phyloP scores from a whole-genome alignment of 2,113 vertebrate species.

The Eulemur macaco region DNA sequence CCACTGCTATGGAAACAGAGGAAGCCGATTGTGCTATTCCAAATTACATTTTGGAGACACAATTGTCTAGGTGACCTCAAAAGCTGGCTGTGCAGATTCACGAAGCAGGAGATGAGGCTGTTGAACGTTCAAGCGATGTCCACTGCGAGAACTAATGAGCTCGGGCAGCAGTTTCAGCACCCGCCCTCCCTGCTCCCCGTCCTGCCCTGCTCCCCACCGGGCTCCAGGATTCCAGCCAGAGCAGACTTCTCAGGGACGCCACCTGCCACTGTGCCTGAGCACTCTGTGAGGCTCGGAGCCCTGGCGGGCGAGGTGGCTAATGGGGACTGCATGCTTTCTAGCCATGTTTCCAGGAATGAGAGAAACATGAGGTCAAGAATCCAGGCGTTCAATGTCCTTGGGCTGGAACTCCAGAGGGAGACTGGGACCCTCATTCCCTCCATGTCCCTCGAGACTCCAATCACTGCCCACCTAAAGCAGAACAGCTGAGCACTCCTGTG shows the following conservation, averaged over 20 bases:
- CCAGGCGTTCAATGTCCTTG: neutral
- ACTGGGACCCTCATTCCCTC: too few relatives aligned
- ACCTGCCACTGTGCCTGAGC: accelerated
- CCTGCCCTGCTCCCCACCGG: neutral
- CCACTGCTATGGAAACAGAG: neutral
- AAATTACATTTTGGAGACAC: too few relatives aligned
- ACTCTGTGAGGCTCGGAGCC: accelerated
- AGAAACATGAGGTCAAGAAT: neutral
- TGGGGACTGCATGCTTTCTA: neutral
- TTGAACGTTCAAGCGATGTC: accelerated
- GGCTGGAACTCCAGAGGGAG: neutral
- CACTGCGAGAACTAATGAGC: accelerated
- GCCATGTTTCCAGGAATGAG: neutral
- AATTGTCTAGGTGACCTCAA: neutral
- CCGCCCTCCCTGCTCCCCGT: accelerated
- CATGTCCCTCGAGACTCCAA: neutral
- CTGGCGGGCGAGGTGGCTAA: accelerated
- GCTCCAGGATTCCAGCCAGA: too few relatives aligned
- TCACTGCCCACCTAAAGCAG: neutral
- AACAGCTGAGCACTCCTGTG: too few relatives aligned
- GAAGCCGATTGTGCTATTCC: neutral
- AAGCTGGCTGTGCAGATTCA: neutral
- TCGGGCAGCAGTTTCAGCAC: too few relatives aligned
- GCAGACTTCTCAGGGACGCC: neutral
- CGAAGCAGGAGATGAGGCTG: neutral